Conservation (phyloP, 2,888 invertebrate genomes). For the Cerastis rubricosa region DNA sequence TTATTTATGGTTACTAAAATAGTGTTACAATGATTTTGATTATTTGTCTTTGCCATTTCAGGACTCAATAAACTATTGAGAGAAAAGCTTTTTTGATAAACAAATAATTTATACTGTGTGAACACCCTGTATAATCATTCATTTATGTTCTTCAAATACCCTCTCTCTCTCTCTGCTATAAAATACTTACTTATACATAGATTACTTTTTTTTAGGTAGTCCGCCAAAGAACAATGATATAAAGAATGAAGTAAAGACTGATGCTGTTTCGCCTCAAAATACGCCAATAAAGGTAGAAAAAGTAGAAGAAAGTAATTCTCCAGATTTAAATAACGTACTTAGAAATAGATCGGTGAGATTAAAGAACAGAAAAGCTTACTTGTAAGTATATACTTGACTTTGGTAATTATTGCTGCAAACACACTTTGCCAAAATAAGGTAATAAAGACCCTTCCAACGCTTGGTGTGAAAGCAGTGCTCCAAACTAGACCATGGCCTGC, state of each 20-base stretch:
- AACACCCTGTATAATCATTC: neutral
- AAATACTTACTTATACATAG: neutral
- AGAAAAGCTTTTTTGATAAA: neutral
- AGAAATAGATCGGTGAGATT: slow-evolving; percentile 50
- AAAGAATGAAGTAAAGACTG: slow-evolving; percentile 12
- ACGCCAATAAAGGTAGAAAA: neutral
- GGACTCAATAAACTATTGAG: neutral
- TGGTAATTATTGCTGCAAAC: neutral
- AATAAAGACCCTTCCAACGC: neutral
- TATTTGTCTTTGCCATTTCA: neutral
- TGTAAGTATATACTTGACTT: slow-evolving; percentile 39
- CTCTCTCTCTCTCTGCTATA: neutral
- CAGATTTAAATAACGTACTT: slow-evolving; percentile 17
- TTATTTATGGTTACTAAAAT: no score
- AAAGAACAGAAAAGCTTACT: slow-evolving; percentile 51
- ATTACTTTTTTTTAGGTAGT: slow-evolving; percentile 3
- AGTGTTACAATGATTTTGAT: neutral
- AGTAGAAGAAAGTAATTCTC: slow-evolving; percentile 11
- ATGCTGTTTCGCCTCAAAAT: neutral
- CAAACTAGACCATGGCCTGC: neutral
- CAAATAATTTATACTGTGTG: neutral
- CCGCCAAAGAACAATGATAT: neutral
- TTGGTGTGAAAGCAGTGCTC: neutral
- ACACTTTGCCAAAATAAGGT: neutral
- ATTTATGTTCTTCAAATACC: slow-evolving; percentile 5